Percentiles rank a stretch among this genome's conserved stretches.
Evolutionary conservation across 92 coral and sea anemone genomes (phyloP).

Genomic region (Meandrina meandrites): DNA sequence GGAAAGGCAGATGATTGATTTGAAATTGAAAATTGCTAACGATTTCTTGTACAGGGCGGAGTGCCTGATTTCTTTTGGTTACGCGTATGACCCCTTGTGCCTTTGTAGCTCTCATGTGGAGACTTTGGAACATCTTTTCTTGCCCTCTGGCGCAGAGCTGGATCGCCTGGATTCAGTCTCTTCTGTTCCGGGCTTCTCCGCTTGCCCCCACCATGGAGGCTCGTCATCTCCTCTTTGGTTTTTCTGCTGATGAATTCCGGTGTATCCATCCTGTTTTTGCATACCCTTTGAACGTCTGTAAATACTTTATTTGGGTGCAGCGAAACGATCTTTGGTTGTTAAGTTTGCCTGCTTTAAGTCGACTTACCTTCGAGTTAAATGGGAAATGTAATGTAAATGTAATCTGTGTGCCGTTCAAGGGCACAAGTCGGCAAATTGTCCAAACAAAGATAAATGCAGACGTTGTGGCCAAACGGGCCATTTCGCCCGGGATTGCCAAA

Average conservation of each 20-base stretch:
- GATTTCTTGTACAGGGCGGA: slow-evolving; percentile 36
- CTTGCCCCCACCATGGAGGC: not conserved
- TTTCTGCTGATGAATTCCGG: not conserved
- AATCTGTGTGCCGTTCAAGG: slow-evolving; percentile 1
- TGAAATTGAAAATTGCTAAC: slow-evolving; percentile 45
- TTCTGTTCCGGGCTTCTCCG: not conserved
- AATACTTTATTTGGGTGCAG: slow-evolving; percentile 18
- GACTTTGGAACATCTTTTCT: slow-evolving; percentile 14
- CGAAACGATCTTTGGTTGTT: too few relatives aligned
- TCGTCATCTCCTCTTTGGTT: slow-evolving; percentile 35
- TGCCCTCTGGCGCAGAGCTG: slow-evolving; percentile 30
- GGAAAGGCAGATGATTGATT: not conserved
- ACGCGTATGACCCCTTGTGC: not conserved
- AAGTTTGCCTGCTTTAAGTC: too few relatives aligned
- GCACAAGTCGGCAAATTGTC: slow-evolving; percentile 13
- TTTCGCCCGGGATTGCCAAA: not conserved
- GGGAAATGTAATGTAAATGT: too few relatives aligned
- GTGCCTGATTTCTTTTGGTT: slow-evolving; percentile 26
- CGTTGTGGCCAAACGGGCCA: not conserved
- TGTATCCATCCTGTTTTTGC: slow-evolving; percentile 14
- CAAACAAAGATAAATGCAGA: not conserved
- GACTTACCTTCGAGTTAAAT: too few relatives aligned
- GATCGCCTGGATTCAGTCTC: slow-evolving; percentile 14
- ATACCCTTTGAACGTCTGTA: not conserved
- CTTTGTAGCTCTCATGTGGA: slow-evolving; percentile 15